phyloP scores from a whole-genome alignment of 2,113 vertebrate genomes.

The Platichthys flesus region DNA sequence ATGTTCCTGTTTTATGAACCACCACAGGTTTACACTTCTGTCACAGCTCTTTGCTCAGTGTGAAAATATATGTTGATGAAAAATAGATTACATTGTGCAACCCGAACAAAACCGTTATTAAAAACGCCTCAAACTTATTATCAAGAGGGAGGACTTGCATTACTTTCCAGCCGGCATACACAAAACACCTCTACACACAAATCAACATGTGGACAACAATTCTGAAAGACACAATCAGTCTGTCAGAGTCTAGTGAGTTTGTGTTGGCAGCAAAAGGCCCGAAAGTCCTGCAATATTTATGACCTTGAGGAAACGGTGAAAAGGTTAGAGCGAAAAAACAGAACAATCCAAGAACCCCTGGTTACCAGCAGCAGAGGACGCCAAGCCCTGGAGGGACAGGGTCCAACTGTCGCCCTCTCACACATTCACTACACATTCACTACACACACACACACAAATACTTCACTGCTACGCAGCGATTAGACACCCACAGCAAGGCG shows the following conservation, averaged over 20 bases:
- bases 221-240: background rate
- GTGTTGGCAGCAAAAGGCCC: background rate
- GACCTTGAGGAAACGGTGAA: conserved; percentile 6
- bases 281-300: conserved; percentile 31
- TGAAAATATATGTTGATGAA: background rate
- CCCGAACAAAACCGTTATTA: background rate
- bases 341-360: conserved; percentile 13
- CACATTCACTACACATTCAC: background rate
- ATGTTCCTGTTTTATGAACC: background rate
- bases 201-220: background rate
- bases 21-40: background rate
- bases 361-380: conserved; percentile 17
- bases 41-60: background rate
- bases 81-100: background rate
- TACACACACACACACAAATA: conserved; percentile 8
- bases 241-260: conserved; percentile 5
- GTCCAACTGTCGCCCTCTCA: conserved; percentile 28
- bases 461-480: conserved; percentile 27
- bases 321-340: conserved; percentile 38
- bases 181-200: conserved; percentile 15
- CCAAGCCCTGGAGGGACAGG: conserved; percentile 25
- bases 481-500: conserved; percentile 54
- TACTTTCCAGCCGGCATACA: conserved; percentile 10
- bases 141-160: conserved; percentile 2
- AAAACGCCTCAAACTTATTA: conserved; percentile 1